Base-by-base conservation (phyloP, 2,113 vertebrate species). In the Oncorhynchus mykiss region DNA sequence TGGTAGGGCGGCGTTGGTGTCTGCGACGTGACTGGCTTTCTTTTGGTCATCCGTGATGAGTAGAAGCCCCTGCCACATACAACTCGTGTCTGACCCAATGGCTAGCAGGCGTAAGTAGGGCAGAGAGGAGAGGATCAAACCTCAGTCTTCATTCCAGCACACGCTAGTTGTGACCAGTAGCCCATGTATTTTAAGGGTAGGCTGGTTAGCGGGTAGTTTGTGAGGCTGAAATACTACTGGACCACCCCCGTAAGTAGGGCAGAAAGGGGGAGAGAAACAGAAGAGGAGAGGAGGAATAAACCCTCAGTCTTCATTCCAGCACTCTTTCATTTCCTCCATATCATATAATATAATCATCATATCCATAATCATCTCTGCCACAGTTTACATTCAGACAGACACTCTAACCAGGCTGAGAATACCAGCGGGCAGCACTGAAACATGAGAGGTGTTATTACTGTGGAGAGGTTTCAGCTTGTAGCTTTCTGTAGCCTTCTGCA, bases 61-160 rank as follows among this genome's bases (percentile, higher is more conserved):
- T 45, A 45, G 39, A 45, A 45, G 9, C 39, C 39, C 9, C 9
- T 39, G 39, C 39, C 39, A 39, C 39, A 39, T 45, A 45, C 39
- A 45, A 9, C 9, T 45, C 9, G 9, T 45, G 39, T 45, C 39
- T 9, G 39, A 45, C 39, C 9, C 39, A 11, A 45, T 45, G 39
- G 39, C 39, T 45, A 45, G 39, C 67, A 75, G 67, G 20, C 39
- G 2, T 45, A 20, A 20, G 54, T 57, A 16, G 54, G 20, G 54
- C 13, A 57, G 54, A 57, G 16, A 57, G 16, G 54, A 57, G 54
- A 57, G 54, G 54, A 39, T 39, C 13, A 82, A 80, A 74, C 76
- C 78, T 87, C 79, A 82, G 78, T 74, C 71, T 59, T 86, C 82
- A 78, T 87, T 84, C 85, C 85, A 86, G 76, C 85, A 82, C 82